Evolutionary conservation across 2,888 invertebrate species (phyloP).

Genomic region (Drosophila rellima): DNA sequence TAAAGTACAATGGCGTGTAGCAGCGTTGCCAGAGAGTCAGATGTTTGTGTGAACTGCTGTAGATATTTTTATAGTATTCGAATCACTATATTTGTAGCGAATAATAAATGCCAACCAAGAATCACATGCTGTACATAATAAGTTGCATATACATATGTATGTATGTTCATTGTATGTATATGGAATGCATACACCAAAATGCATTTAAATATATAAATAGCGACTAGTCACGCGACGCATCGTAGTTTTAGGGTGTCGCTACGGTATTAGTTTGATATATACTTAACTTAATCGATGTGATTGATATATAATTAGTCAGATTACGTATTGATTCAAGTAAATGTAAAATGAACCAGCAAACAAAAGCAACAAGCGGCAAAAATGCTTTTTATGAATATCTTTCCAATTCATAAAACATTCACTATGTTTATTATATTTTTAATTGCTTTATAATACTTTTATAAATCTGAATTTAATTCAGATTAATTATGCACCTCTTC

Average conservation of each 20-base stretch:
- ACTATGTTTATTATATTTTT: too few relatives aligned
- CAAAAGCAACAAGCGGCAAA: too few relatives aligned
- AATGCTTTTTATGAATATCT: too few relatives aligned
- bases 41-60: neutral
- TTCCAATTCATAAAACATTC: too few relatives aligned
- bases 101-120: neutral
- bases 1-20: constrained; percentile 54
- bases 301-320: too few relatives aligned
- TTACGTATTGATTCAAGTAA: too few relatives aligned
- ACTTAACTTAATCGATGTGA: neutral
- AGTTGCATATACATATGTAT: neutral
- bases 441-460: neutral
- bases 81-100: neutral
- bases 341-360: too few relatives aligned
- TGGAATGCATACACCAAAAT: neutral
- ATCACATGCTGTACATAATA: too few relatives aligned
- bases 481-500: neutral
- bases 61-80: neutral
- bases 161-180: neutral
- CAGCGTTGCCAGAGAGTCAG: constrained; percentile 57
- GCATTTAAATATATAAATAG: neutral
- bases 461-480: neutral
- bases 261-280: neutral
- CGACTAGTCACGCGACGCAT: neutral
- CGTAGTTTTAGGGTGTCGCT: neutral